Percentiles rank a stretch among this genome's conserved stretches.
Conservation (phyloP, 2,113 vertebrate species). For the Nibea coibor region DNA sequence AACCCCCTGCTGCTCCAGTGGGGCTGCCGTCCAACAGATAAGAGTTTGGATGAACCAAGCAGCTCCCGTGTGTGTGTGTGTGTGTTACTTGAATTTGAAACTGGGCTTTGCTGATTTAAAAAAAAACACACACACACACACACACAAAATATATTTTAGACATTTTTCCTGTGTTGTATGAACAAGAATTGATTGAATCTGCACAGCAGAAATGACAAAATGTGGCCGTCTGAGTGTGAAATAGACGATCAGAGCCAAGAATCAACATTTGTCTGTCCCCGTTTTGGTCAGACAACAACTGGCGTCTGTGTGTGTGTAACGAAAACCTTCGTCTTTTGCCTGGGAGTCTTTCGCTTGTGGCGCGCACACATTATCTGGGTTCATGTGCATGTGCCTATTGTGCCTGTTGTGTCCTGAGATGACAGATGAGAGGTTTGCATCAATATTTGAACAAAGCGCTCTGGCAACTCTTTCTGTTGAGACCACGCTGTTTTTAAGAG, state of each 20-base stretch:
- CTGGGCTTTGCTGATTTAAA: conserved; percentile 9
- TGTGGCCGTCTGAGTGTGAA: conserved; percentile 15
- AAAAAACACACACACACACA: no score
- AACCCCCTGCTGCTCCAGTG: conserved; percentile 4
- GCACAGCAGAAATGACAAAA: neutral
- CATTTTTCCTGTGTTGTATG: neutral
- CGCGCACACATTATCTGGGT: conserved; percentile 23
- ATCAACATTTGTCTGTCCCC: conserved; percentile 40
- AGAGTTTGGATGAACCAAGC: conserved; percentile 12
- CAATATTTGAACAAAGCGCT: conserved; percentile 82
- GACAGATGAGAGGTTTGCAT: conserved; percentile 77
- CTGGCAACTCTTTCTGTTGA: conserved; percentile 63
- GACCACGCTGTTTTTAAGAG: conserved; percentile 66
- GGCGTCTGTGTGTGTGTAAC: conserved; percentile 9
- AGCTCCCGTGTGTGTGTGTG: conserved; percentile 13
- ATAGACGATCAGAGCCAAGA: conserved; percentile 21
- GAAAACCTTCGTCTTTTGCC: conserved; percentile 27
- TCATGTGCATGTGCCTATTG: conserved; percentile 1
- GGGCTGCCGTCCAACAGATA: conserved; percentile 27
- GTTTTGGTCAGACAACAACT: conserved; percentile 59
- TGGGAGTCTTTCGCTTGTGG: conserved; percentile 22
- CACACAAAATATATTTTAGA: neutral
- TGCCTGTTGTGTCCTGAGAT: conserved; percentile 48
- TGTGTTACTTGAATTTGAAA: neutral
- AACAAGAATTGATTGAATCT: conserved; percentile 3